These are phyloP conservation scores for Trachythela sp. DNA, from an alignment of 64 coral and sea anemone genomes.

Conservation along the genomic window DNA sequence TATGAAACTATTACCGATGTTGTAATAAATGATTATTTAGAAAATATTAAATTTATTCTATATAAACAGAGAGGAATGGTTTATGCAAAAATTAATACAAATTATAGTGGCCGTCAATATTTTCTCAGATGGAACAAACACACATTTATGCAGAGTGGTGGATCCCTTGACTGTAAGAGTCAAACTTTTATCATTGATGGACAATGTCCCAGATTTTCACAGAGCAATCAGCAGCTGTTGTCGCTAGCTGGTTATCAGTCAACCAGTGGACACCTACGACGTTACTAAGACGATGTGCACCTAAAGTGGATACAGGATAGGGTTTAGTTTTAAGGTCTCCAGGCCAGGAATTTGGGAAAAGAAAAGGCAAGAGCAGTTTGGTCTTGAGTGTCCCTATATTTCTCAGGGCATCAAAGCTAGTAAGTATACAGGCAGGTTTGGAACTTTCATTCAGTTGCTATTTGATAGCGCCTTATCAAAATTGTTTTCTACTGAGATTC, in stretches of 20 bases:
- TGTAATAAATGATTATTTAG: background rate
- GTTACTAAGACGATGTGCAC: background rate
- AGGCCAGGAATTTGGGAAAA: background rate
- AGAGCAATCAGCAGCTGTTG: background rate
- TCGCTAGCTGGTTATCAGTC: background rate
- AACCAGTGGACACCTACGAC: background rate
- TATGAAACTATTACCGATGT: background rate
- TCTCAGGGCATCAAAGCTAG: too few species aligned
- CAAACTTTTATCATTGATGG: background rate
- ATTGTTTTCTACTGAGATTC: too few species aligned
- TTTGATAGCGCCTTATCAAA: too few species aligned
- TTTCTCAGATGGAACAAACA: background rate
- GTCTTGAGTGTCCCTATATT: too few species aligned
- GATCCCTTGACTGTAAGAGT: background rate
- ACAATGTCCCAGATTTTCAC: conserved; percentile 17
- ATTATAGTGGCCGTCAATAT: background rate
- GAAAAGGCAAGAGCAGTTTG: too few species aligned
- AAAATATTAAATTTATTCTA: background rate
- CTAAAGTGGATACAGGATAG: background rate
- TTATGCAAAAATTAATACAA: background rate
- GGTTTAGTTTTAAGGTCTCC: background rate
- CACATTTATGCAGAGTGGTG: background rate
- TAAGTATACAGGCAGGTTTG: too few species aligned
- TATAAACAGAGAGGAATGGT: background rate
- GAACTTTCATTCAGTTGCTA: too few species aligned